These are phyloP conservation scores for Apis cerana DNA, from an alignment of 1,140 invertebrate genomes.

Conservation along the genomic window DNA sequence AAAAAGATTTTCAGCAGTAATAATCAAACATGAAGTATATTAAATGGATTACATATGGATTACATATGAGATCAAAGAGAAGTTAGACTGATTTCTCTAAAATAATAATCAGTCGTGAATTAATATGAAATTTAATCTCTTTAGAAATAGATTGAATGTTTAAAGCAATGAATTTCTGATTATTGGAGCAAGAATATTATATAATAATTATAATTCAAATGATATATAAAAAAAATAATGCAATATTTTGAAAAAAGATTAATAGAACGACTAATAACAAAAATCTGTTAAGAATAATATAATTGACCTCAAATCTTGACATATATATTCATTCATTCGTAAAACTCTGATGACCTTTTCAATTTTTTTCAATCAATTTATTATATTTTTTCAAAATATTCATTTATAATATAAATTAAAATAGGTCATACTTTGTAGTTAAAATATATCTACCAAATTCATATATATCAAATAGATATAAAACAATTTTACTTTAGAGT, in stretches of 20 bases:
- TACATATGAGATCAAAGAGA: background rate
- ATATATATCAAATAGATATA: background rate
- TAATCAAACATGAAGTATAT: background rate
- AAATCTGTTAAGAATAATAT: background rate
- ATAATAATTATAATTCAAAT: background rate
- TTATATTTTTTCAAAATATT: background rate
- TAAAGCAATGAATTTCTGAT: background rate
- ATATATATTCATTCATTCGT: background rate
- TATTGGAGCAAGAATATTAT: no score
- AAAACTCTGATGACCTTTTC: background rate
- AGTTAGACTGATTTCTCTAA: background rate
- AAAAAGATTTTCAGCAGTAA: background rate
- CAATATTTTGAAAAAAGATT: no score
- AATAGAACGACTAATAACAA: background rate
- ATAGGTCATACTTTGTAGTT: background rate
- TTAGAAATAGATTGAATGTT: background rate
- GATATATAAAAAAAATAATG: background rate
- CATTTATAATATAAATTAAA: slow-evolving; percentile 5
- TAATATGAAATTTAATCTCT: background rate
- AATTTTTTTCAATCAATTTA: background rate
- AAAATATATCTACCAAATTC: background rate
- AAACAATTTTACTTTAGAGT: background rate
- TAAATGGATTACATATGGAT: background rate
- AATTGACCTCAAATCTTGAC: background rate
- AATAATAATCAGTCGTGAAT: slow-evolving; percentile 1